Percentiles rank a stretch among this genome's conserved stretches.
Conservation (phyloP, 2,797 vertebrate genomes). For the Vipera latastei region DNA sequence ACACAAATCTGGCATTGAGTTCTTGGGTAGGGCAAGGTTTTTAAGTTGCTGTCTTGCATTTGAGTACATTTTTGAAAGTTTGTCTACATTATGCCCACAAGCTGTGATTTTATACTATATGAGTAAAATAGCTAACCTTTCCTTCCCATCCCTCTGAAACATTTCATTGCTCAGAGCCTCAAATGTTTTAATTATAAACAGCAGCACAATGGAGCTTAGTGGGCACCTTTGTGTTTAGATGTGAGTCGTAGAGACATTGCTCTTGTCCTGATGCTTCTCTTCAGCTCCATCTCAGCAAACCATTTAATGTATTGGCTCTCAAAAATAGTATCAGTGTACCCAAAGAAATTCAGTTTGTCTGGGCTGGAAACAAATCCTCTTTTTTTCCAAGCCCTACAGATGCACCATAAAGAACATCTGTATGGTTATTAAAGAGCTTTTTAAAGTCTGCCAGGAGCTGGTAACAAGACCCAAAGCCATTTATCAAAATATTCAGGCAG, state of each 20-base stretch:
- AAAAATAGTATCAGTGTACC: constrained; percentile 39
- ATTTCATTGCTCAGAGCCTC: not conserved
- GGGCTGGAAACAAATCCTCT: not conserved
- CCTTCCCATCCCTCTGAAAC: not conserved
- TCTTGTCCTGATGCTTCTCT: constrained; percentile 38
- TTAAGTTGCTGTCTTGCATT: not conserved
- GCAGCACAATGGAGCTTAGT: constrained; percentile 30
- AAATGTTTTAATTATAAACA: constrained; percentile 38
- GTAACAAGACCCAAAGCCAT: not conserved
- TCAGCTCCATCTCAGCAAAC: constrained; percentile 46
- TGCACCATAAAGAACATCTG: not conserved
- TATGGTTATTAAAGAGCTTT: not conserved
- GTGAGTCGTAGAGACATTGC: constrained; percentile 42
- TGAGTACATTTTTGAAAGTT: constrained; percentile 7
- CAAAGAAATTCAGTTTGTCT: constrained; percentile 13
- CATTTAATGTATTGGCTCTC: constrained; percentile 30
- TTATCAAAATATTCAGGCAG: not conserved
- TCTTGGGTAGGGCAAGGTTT: not conserved
- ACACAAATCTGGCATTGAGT: not conserved
- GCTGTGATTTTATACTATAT: not conserved
- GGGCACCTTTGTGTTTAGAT: constrained; percentile 52
- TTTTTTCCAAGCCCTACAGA: constrained; percentile 21
- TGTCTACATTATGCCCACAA: not conserved
- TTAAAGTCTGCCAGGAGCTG: not conserved
- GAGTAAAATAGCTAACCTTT: not conserved